Base-by-base conservation (phyloP, 2,888 invertebrate species). In the Marronus borbonicus region DNA sequence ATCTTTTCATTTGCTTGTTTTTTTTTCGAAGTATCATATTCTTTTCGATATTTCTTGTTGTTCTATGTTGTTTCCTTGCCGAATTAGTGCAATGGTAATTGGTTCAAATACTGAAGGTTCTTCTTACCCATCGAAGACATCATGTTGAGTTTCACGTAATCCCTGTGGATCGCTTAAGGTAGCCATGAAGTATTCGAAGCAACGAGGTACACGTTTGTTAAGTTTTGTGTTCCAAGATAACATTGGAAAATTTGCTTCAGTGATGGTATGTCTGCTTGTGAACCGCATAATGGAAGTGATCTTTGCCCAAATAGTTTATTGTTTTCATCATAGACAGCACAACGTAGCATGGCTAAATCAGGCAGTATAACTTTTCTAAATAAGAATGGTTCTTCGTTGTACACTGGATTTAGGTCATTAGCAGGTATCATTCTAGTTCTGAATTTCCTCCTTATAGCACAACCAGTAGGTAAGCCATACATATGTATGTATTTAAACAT, bases 171-270 rank as follows among this genome's bases (percentile, higher is more conserved):
- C 98, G 8, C 98, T 97, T 80, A 99, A 89, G 3, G 98, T 98
- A 80, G 98, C 98, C 95, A 99, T 99, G 88, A 99, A 96, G 87
- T 98, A 98, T 92, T 98, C 98, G 87, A 99, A 96, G 69, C 99
- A 99, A 90, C 99, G 98, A 60, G 99, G 99, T 83, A 99, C 98
- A 90, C 99, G 99, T 85, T 99, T 99, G 91, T 99, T 99, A 81
- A 99, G 93, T 90, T 98, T 98, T 86, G 99, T 98, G 88, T 98
- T 97, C 87, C 99, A 99, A 91, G 99, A 99, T 82, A 99, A 98
- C 95, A 99, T 97, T 77, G 99, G 98, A 89, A 99, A 98, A 90
- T 99, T 99, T 77, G 99, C 98, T 88, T 99, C 99, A 0, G 99
- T 99, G 99, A 91, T 0, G 99, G 97, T 85, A 99, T 99, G 89